phyloP scores from a whole-genome alignment of 2,113 vertebrate genomes.

The Thinocorus orbignyianus region DNA sequence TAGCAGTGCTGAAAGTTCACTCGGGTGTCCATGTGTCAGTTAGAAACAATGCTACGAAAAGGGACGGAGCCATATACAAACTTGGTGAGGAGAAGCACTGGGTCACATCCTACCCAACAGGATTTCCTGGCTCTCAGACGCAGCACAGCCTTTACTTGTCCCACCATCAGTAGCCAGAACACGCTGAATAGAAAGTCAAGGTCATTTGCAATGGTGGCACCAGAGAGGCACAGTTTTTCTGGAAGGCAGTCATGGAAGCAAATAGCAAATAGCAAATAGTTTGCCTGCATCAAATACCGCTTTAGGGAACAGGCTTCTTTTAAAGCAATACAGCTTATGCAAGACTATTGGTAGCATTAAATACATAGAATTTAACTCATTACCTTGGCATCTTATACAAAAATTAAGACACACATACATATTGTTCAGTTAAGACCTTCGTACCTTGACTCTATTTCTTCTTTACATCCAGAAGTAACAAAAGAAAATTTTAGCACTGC shows the following conservation, averaged over 20 bases:
- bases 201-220: background rate
- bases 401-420: background rate
- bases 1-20: background rate
- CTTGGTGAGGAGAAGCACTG: background rate
- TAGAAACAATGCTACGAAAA: background rate
- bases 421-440: background rate
- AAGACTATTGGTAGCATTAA: background rate
- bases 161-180: accelerated
- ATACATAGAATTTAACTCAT: background rate
- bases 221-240: background rate
- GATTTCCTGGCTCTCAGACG: background rate
- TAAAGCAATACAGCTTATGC: background rate
- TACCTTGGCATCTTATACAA: background rate
- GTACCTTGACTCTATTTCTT: background rate
- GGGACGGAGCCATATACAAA: accelerated
- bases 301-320: background rate
- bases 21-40: accelerated
- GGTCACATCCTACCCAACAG: background rate
- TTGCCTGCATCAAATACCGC: background rate
- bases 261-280: too few species aligned
- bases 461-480: background rate
- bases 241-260: background rate
- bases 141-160: background rate
- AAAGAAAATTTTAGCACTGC: background rate
- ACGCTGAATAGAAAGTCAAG: background rate